These are phyloP conservation scores for Miltochrista miniata DNA, from an alignment of 2,888 invertebrate genomes.

Conservation along the genomic window DNA sequence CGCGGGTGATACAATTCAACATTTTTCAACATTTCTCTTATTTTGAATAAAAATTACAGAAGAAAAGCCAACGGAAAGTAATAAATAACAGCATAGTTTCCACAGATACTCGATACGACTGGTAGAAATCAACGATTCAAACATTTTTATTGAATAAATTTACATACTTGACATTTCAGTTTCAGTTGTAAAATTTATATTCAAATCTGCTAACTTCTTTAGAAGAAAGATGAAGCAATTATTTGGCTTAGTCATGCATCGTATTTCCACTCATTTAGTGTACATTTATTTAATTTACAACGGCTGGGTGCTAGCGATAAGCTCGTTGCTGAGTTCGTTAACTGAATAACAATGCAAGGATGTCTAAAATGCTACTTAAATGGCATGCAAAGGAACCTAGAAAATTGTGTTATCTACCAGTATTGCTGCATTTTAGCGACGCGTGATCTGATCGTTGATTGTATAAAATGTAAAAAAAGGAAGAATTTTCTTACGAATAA, in stretches of 20 bases:
- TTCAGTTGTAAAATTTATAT: conserved; percentile 7
- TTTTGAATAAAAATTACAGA: conserved; percentile 58
- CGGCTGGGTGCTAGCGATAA: conserved; percentile 79
- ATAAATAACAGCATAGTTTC: conserved; percentile 63
- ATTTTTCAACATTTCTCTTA: conserved; percentile 50
- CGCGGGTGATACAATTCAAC: conserved; percentile 37
- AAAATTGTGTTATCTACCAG: conserved; percentile 38
- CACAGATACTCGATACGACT: conserved; percentile 47
- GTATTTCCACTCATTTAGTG: conserved; percentile 82
- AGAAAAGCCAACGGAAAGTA: conserved; percentile 48
- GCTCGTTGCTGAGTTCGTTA: conserved; percentile 69
- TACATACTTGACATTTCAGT: conserved; percentile 21
- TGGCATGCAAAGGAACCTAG: conserved; percentile 48
- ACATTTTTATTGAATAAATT: conserved; percentile 46
- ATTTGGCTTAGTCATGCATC: conserved; percentile 79
- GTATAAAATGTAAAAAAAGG: no score
- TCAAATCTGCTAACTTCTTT: conserved; percentile 22
- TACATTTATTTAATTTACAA: conserved; percentile 83
- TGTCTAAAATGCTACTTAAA: conserved; percentile 67
- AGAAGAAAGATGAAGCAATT: conserved; percentile 74
- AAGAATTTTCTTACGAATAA: no score
- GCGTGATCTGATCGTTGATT: conserved; percentile 33
- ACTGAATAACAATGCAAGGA: conserved; percentile 79
- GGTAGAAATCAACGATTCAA: conserved; percentile 43
- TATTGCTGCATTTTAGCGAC: conserved; percentile 51